Evolutionary conservation across 2,888 invertebrate species (phyloP), one percentile per base, ranked within the genome.

Genomic region (Agriopis marginaria): DNA sequence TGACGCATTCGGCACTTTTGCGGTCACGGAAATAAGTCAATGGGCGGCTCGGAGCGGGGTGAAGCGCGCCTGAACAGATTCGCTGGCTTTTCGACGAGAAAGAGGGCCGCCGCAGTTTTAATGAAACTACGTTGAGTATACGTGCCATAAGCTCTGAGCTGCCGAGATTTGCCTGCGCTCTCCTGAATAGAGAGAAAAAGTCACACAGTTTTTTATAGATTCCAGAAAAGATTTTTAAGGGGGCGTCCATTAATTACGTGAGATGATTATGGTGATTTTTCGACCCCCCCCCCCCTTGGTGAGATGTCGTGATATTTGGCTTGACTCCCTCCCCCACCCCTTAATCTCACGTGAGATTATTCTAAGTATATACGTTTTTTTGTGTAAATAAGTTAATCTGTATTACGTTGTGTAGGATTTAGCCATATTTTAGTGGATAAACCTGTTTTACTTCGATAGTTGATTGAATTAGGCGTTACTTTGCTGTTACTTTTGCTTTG

Each of bases 21-120:
- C 61, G 56, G 58, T 64, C 62, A 72, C 64, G 62, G 61, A 75
- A 75, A 75, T 72, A 75, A 73, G 67, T 73, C 73, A 72, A 68
- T 64, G 68, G 58, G 66, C 63, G 75, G 75, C 53, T 49, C 63
- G 51, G 4, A 58, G 54, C 32, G 50, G 64, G 54, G 68, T 62
- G 51, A 60, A 55, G 64, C 58, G 49, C 54, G 49, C 56, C 60
- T 72, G 3, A 62, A 73, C 72, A 77, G 73, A 70, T 74, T 72
- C 53, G 50, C 39, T 51, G 61, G 51, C 70, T 56, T 72, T 69
- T 64, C 67, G 49, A 49, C 23, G 51, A 39, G 71, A 75, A 54
- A 54, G 54, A n/a, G 68, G 71, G 61, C 51, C 56, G 59, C 71
- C 51, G 51, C 12, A 56, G 62, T 71, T 71, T 69, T 73, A 74